Evolutionary conservation across 1,140 invertebrate genomes (phyloP).

Genomic region (Drosophila pallidifrons): DNA sequence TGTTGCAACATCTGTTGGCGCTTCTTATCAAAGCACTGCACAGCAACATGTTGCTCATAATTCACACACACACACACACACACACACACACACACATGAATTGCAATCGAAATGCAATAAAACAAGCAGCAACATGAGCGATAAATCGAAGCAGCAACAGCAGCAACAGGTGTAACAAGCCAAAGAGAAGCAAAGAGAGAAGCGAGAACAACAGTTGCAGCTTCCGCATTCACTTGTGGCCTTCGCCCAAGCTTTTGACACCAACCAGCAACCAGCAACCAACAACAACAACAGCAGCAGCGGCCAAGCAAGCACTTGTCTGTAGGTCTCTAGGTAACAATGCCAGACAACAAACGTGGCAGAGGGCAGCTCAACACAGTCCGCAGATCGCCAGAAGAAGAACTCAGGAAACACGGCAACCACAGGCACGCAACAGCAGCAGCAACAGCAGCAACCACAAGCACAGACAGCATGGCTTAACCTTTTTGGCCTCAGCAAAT

Average conservation of each 20-base stretch:
- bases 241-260: slow-evolving; percentile 45
- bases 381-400: too few species aligned
- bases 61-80: slow-evolving; percentile 43
- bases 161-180: slow-evolving; percentile 67
- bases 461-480: neutral
- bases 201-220: slow-evolving; percentile 34
- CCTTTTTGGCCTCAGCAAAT: neutral
- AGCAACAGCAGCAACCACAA: neutral
- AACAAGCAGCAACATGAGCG: slow-evolving; percentile 43
- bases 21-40: slow-evolving; percentile 46
- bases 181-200: slow-evolving; percentile 8
- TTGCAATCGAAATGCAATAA: slow-evolving; percentile 41
- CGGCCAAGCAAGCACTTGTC: slow-evolving; percentile 6
- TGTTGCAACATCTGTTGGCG: slow-evolving; percentile 42
- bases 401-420: neutral
- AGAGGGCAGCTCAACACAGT: neutral
- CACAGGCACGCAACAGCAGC: neutral
- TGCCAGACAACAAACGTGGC: slow-evolving; percentile 17
- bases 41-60: slow-evolving; percentile 58
- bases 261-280: neutral
- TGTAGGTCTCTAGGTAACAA: slow-evolving; percentile 54
- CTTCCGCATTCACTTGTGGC: slow-evolving; percentile 43
- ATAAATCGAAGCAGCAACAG: slow-evolving; percentile 70
- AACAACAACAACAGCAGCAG: slow-evolving; percentile 9
- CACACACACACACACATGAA: too few species aligned